A percentile compares a stretch with the other conserved stretches of the same genome.
Evolutionary conservation across 2,113 vertebrate species (phyloP).

Genomic region (Otocyon megalotis): DNA sequence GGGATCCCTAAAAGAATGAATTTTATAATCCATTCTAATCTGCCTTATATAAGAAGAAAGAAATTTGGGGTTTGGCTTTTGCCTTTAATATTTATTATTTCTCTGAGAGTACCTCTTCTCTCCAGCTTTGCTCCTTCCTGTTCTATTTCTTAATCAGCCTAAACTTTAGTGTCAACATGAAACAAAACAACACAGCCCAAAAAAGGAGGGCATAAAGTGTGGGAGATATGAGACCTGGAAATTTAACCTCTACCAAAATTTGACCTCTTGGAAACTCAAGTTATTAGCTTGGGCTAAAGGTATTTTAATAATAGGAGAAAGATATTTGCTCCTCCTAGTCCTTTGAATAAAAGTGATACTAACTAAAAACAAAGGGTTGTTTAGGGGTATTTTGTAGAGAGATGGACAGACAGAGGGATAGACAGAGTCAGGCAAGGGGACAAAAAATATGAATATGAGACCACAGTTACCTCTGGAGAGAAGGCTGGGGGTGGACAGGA

Average conservation of each 20-base stretch:
- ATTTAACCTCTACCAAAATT: conserved; percentile 23
- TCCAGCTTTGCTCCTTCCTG: neutral
- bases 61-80: neutral
- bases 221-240: neutral
- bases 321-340: neutral
- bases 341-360: conserved; percentile 28
- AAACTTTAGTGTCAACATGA: neutral
- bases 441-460: neutral
- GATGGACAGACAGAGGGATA: neutral
- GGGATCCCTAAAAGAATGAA: neutral
- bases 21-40: neutral
- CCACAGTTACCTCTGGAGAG: neutral
- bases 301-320: conserved; percentile 33
- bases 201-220: neutral
- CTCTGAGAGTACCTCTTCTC: neutral
- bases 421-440: neutral
- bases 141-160: neutral
- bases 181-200: neutral
- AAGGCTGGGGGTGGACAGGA: neutral
- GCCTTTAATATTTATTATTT: neutral
- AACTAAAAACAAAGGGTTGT: neutral
- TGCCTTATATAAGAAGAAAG: neutral
- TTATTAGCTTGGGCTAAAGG: neutral
- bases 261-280: conserved; percentile 20
- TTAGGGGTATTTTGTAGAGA: neutral